Evolutionary conservation across 2,888 invertebrate species (phyloP).

Genomic region (Idaea aversata): DNA sequence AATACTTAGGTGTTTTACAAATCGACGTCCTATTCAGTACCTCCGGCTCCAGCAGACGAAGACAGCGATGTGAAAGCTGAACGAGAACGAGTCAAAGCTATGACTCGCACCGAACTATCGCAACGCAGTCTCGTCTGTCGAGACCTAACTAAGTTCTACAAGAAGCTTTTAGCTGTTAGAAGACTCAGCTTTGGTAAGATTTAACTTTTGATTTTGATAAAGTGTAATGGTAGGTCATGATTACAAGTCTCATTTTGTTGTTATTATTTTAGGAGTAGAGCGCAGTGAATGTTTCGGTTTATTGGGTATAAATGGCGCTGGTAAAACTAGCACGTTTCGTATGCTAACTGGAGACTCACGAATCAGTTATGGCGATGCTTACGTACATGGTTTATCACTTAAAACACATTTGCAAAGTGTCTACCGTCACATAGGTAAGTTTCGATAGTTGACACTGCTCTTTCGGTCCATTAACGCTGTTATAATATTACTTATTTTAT

Average conservation of each 20-base stretch:
- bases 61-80: slow-evolving; percentile 82
- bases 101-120: slow-evolving; percentile 55
- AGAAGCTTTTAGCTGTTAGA: slow-evolving; percentile 87
- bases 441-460: not conserved
- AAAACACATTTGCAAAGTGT: slow-evolving; percentile 79
- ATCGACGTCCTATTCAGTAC: slow-evolving; percentile 36
- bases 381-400: slow-evolving; percentile 80
- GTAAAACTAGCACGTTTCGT: slow-evolving; percentile 94
- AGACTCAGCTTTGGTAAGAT: slow-evolving; percentile 80
- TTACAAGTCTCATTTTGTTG: not conserved
- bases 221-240: not conserved
- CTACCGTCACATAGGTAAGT: slow-evolving; percentile 79
- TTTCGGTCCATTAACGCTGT: not conserved
- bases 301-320: slow-evolving; percentile 91
- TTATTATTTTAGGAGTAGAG: slow-evolving; percentile 75
- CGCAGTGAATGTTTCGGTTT: slow-evolving; percentile 90
- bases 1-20: slow-evolving; percentile 46
- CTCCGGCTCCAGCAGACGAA: slow-evolving; percentile 50
- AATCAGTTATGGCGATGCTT: slow-evolving; percentile 85
- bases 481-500: not conserved
- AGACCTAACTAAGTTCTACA: slow-evolving; percentile 88
- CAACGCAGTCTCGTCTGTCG: slow-evolving; percentile 81
- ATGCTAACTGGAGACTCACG: slow-evolving; percentile 91
- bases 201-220: slow-evolving; percentile 4
- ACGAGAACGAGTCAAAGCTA: slow-evolving; percentile 64